Evolutionary conservation across 1,140 invertebrate genomes (phyloP), one percentile per base, ranked within the genome.

Genomic region (Drosophila carrolli): DNA sequence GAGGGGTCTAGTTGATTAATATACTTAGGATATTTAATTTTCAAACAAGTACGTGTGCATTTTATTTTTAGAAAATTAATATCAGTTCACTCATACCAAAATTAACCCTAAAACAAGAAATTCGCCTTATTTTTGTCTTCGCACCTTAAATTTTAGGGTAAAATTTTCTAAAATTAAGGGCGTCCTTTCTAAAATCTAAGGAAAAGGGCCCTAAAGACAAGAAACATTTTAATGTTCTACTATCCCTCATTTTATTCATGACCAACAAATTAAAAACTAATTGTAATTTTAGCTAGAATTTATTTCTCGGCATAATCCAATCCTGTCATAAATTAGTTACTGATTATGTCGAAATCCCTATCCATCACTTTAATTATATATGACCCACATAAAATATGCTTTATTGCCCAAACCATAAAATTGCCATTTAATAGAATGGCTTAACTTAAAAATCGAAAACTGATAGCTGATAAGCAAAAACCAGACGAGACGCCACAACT

Each of bases 321-420:
- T 3, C 35, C 5, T 2, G 6, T n/a, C 29, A 41, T 71, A 71
- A 71, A 71, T 71, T 43, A 41, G 6, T 19, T 8, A n/a, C 29
- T 38, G 67, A 71, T 71, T 71, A 40, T 23, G 70, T 60, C 70
- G 7, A 72, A 51, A 60, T 53, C 56, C 27, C 68, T 73, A 73
- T 73, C 48, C 70, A 73, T 73, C 70, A 73, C 48, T 61, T 40
- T 38, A 40, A 13, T n/a, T 53, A 61, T 53, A 73, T 72, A 73
- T 61, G 44, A 58, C 53, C 40, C 57, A 73, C 27, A 73, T 73
- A 73, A 73, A 73, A 73, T 19, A 40, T 71, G 67, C 67, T 68
- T 71, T 47, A 71, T 70, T 16, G 37, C 10, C 19, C 9, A 7
- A n/a, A 23, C 32, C 54, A 72, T 50, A 58, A 50, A 58, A 40